Conservation (phyloP, 2,113 vertebrate species). For the Typhlomys cinereus region DNA sequence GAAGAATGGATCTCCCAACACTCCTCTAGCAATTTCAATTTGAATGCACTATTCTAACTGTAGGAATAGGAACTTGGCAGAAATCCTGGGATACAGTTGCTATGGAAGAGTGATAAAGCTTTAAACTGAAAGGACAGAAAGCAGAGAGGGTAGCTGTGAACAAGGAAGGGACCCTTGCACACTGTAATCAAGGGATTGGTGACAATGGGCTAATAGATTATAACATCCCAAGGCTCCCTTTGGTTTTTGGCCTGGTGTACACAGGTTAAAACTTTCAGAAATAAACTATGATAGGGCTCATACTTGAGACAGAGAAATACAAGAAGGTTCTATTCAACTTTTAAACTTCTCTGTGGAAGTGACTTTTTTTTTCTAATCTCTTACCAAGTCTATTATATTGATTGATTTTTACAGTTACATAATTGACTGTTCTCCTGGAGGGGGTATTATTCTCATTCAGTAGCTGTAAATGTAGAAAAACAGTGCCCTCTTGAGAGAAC, state of each 20-base stretch:
- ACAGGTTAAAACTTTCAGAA: background rate
- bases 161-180: background rate
- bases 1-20: background rate
- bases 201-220: background rate
- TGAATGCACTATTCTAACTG: background rate
- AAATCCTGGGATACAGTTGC: background rate
- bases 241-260: background rate
- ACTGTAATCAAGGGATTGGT: background rate
- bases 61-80: background rate
- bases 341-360: background rate
- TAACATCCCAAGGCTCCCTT: background rate
- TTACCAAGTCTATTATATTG: background rate
- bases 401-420: conserved; percentile 16
- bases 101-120: background rate
- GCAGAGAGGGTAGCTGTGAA: background rate
- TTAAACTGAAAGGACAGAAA: background rate
- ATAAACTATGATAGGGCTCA: background rate
- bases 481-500: background rate
- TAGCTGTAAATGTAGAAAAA: background rate
- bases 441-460: background rate
- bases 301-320: background rate
- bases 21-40: background rate
- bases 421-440: background rate
- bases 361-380: background rate
- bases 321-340: background rate